These are phyloP conservation scores for Halcyon chelicuti DNA, from an alignment of 2,797 vertebrate species.

Conservation along the genomic window DNA sequence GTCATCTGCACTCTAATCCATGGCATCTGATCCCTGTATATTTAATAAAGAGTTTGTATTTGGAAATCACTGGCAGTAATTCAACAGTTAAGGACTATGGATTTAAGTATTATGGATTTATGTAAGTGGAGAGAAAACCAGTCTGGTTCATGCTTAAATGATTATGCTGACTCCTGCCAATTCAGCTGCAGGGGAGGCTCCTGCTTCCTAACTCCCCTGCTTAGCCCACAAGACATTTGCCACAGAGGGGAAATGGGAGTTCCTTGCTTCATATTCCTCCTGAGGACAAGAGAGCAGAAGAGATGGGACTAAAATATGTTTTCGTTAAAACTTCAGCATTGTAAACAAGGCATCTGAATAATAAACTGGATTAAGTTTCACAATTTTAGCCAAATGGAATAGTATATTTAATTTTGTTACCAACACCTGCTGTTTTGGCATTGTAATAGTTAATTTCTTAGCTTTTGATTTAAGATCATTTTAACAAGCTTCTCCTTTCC, in stretches of 20 bases:
- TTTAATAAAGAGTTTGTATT: constrained; percentile 37
- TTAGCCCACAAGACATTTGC: not conserved
- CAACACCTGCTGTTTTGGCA: not conserved
- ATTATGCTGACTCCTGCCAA: not conserved
- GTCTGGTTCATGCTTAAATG: not conserved
- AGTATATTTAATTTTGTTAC: not conserved
- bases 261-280: not conserved
- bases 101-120: constrained; percentile 43
- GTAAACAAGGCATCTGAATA: not conserved
- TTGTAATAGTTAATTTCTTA: not conserved
- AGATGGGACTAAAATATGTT: not conserved
- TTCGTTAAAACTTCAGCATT: not conserved
- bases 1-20: not conserved
- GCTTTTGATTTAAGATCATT: not conserved
- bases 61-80: constrained; percentile 8
- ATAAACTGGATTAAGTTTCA: not conserved
- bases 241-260: not conserved
- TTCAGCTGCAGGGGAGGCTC: not conserved
- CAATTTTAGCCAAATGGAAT: not conserved
- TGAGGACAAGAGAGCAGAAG: not conserved
- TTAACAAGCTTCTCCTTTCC: not conserved
- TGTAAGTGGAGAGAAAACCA: not conserved
- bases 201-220: accelerated
- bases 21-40: constrained; percentile 5
- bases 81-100: not conserved